phyloP scores from a whole-genome alignment of 2,888 invertebrate genomes.

The Suillia variegata region DNA sequence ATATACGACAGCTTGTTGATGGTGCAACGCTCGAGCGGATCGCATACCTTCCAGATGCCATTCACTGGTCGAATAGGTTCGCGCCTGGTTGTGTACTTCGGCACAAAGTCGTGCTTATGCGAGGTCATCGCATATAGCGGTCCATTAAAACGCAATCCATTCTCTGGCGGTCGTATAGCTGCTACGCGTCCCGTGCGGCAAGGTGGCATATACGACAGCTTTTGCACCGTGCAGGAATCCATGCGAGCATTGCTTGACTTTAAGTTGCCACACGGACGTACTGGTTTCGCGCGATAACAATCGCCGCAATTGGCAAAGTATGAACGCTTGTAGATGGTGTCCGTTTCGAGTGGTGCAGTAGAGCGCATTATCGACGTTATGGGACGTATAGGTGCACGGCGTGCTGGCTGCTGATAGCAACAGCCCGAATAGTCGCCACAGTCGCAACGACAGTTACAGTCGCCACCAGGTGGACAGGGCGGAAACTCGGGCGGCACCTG shows the following conservation, averaged over 20 bases:
- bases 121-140: conserved; percentile 76
- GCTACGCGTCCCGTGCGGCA: conserved; percentile 41
- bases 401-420: conserved; percentile 57
- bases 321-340: conserved; percentile 71
- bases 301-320: conserved; percentile 65
- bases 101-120: conserved; percentile 74
- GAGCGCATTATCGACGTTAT: conserved; percentile 64
- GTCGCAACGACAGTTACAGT: conserved; percentile 40
- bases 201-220: conserved; percentile 57
- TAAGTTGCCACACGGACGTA: conserved; percentile 62
- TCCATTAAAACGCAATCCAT: conserved; percentile 57
- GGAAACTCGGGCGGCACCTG: conserved; percentile 40
- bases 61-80: conserved; percentile 39
- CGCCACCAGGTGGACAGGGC: conserved; percentile 39
- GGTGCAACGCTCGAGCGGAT: conserved; percentile 55
- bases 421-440: conserved; percentile 49
- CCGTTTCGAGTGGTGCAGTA: conserved; percentile 65
- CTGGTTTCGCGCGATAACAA: conserved; percentile 56
- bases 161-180: conserved; percentile 51
- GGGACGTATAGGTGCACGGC: conserved; percentile 50
- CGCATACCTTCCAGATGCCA: conserved; percentile 45
- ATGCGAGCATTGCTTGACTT: conserved; percentile 62
- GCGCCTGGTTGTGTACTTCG: conserved; percentile 64
- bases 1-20: conserved; percentile 56
- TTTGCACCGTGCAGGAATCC: conserved; percentile 64